Percentiles rank a stretch among this genome's conserved stretches.
Evolutionary conservation across 2,888 invertebrate genomes (phyloP).

Genomic region (Selenia dentaria): DNA sequence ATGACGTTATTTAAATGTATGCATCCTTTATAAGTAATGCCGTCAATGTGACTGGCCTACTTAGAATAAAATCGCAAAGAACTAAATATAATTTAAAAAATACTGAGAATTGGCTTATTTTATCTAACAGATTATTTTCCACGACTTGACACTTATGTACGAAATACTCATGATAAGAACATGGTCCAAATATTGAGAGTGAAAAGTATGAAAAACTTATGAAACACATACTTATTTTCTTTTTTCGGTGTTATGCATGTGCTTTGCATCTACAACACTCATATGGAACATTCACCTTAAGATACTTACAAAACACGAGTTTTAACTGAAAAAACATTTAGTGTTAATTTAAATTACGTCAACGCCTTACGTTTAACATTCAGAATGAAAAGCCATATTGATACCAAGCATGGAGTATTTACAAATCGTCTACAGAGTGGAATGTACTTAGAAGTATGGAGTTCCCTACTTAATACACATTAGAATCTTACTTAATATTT

Average conservation of each 20-base stretch:
- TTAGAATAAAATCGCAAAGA: no score
- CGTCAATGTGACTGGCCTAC: no score
- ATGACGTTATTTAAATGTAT: no score
- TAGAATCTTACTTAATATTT: slow-evolving; percentile 20
- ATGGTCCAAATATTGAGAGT: no score
- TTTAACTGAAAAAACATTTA: slow-evolving; percentile 34
- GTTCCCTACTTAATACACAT: slow-evolving; percentile 26
- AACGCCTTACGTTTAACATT: slow-evolving; percentile 47
- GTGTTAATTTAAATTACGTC: slow-evolving; percentile 35
- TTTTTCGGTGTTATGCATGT: slow-evolving; percentile 7
- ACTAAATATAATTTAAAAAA: no score
- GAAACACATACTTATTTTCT: no score
- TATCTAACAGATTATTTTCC: no score
- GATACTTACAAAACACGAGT: slow-evolving; percentile 29
- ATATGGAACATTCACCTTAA: slow-evolving; percentile 32
- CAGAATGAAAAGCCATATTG: slow-evolving; percentile 39
- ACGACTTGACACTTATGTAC: no score
- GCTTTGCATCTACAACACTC: slow-evolving; percentile 35
- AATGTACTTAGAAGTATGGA: slow-evolving; percentile 70
- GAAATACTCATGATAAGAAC: no score
- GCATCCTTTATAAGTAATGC: no score
- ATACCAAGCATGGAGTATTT: slow-evolving; percentile 61
- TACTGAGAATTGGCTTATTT: no score
- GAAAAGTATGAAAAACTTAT: no score
- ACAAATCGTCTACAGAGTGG: slow-evolving; percentile 51